These are phyloP conservation scores for Clavelina lepadiformis DNA, from an alignment of 23 tunicate species.

Conservation along the genomic window DNA sequence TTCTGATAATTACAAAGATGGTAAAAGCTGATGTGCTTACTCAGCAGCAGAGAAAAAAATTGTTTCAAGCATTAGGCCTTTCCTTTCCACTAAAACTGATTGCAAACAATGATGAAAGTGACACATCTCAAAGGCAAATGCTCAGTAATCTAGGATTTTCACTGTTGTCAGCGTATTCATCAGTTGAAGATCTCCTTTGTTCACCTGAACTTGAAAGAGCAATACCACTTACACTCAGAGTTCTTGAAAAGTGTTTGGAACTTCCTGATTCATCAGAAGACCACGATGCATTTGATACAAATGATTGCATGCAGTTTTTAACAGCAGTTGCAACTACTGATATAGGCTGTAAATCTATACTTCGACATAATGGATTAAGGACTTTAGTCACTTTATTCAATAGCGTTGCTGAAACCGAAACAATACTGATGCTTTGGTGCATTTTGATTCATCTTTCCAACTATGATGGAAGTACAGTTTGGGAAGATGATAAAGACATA, in stretches of 20 bases:
- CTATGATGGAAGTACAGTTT: constrained; percentile 6
- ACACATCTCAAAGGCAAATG: not conserved
- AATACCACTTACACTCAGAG: constrained; percentile 26
- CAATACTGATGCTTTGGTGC: constrained; percentile 4
- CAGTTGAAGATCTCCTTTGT: constrained; percentile 8
- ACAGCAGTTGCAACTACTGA: constrained; percentile 10
- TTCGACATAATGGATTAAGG: constrained; percentile 5
- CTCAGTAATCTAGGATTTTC: constrained; percentile 31
- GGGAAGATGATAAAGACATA: not conserved
- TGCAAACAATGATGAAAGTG: constrained; percentile 15
- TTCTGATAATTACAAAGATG: constrained; percentile 54
- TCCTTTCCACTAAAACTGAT: constrained; percentile 48
- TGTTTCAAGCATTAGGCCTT: constrained; percentile 58
- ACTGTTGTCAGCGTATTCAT: constrained; percentile 35
- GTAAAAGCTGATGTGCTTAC: constrained; percentile 32
- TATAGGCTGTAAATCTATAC: not conserved
- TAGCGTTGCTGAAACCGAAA: not conserved
- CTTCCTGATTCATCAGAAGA: not conserved
- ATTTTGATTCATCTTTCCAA: constrained; percentile 4
- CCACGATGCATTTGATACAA: not conserved
- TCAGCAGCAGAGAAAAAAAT: constrained; percentile 10
- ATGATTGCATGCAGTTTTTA: constrained; percentile 44
- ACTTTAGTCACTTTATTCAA: constrained; percentile 5
- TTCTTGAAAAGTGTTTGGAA: constrained; percentile 5
- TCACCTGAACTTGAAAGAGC: constrained; percentile 14